A percentile compares a stretch with the other conserved stretches of the same genome.
phyloP scores from a whole-genome alignment of 2,797 vertebrate species.

The Nasua narica region DNA sequence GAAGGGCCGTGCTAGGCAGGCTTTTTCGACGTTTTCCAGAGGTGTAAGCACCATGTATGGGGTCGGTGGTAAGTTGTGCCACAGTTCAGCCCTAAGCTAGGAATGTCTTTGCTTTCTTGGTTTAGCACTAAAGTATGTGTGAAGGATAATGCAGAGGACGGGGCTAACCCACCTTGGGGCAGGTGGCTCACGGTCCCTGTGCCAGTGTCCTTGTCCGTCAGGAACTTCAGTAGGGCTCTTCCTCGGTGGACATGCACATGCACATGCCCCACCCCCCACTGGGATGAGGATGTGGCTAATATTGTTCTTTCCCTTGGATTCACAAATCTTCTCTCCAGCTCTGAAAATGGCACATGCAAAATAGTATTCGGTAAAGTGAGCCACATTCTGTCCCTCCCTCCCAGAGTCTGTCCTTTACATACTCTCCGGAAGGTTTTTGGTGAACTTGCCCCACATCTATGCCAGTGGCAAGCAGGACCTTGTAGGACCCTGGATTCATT shows the following conservation, averaged over 20 bases:
- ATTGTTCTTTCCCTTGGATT: not conserved
- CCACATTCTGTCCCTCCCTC: not conserved
- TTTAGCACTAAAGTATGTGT: not conserved
- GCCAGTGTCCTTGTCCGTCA: not conserved
- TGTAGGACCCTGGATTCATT: not conserved
- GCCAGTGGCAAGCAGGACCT: not conserved
- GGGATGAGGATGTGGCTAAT: not conserved
- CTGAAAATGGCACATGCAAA: not conserved
- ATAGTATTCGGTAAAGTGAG: not conserved
- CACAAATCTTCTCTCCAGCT: not conserved
- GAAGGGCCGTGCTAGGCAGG: not conserved
- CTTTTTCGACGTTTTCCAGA: not conserved
- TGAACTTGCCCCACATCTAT: not conserved
- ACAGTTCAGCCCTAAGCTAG: not conserved
- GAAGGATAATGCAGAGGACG: not conserved
- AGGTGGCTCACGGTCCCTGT: not conserved
- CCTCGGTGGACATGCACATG: not conserved
- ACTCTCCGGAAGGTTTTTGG: not conserved
- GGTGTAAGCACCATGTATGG: not conserved
- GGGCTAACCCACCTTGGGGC: not conserved
- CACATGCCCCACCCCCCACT: accelerated
- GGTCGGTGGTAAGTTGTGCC: not conserved
- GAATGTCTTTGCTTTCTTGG: not conserved
- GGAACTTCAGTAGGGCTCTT: not conserved
- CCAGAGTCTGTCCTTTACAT: not conserved